Evolutionary conservation across 2,888 invertebrate species (phyloP).

Genomic region (Pyrrhosoma nymphula): DNA sequence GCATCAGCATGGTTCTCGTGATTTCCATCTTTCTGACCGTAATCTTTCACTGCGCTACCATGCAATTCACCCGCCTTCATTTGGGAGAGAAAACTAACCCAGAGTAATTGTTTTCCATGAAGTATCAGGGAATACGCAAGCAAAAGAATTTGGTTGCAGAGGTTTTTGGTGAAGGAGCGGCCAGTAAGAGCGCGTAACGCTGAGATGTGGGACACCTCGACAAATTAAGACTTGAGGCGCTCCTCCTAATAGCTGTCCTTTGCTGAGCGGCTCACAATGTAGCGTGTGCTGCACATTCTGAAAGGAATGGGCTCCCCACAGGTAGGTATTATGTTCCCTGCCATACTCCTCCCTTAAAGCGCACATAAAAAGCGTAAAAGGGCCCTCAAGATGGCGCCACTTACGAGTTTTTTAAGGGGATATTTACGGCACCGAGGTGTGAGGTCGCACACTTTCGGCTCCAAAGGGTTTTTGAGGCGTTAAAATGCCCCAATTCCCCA

Average conservation of each 20-base stretch:
- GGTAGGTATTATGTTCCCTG: not conserved
- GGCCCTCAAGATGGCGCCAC: not conserved
- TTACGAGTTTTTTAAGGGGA: constrained; percentile 17
- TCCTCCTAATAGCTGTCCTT: not conserved
- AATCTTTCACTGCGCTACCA: no score
- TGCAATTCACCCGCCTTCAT: no score
- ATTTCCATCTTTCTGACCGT: no score
- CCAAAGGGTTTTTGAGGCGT: constrained; percentile 9
- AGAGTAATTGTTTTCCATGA: no score
- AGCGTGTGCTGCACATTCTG: constrained; percentile 17
- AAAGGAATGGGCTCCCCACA: constrained; percentile 4
- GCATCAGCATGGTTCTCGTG: no score
- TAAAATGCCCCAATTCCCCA: constrained; percentile 8
- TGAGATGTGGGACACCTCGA: not conserved
- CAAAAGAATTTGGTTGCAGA: no score
- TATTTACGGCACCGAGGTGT: constrained; percentile 36
- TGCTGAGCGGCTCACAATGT: not conserved
- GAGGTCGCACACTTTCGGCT: not conserved
- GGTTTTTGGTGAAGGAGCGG: not conserved
- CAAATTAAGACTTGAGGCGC: not conserved
- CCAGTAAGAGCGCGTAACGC: not conserved
- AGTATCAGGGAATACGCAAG: no score
- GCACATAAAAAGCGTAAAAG: constrained; percentile 31
- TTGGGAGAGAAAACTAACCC: no score
- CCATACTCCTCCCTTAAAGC: not conserved